Conservation (phyloP, 2,797 vertebrate species). For the Knipowitschia caucasica region DNA sequence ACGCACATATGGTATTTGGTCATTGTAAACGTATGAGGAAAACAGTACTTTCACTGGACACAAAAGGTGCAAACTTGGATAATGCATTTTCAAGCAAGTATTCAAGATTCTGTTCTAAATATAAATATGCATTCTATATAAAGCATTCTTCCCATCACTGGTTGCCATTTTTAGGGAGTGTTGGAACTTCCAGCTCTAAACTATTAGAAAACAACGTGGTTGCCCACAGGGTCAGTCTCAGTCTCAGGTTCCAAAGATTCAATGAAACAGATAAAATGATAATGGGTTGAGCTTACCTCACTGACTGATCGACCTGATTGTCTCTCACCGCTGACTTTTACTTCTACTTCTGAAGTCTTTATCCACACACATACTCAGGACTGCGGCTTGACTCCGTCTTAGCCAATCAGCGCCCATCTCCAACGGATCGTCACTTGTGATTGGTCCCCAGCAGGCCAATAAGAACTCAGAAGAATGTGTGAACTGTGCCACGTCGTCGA, state of each 20-base stretch:
- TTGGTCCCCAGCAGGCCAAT: slow-evolving; percentile 50
- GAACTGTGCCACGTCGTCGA: slow-evolving; percentile 85
- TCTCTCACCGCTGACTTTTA: neutral
- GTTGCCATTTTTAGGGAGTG: neutral
- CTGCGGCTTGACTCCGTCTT: neutral
- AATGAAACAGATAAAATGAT: neutral
- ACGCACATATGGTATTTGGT: too few species aligned
- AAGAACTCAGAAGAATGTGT: too few species aligned
- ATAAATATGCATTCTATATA: too few species aligned
- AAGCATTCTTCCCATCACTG: neutral
- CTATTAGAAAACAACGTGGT: neutral
- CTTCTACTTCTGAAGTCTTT: neutral
- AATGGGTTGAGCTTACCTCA: neutral
- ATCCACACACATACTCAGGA: neutral
- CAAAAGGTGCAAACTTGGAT: too few species aligned
- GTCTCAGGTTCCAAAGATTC: neutral
- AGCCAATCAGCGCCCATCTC: slow-evolving; percentile 37
- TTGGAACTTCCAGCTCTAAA: neutral
- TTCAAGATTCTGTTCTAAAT: too few species aligned
- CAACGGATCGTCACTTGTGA: slow-evolving; percentile 9
- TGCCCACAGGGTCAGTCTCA: too few species aligned
- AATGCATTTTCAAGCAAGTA: too few species aligned
- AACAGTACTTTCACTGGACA: too few species aligned
- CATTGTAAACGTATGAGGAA: too few species aligned
- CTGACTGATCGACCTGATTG: slow-evolving; percentile 1